A percentile compares a stretch with the other conserved stretches of the same genome.
phyloP scores from a whole-genome alignment of 2,797 vertebrate species.

The Nannoperca obscura region DNA sequence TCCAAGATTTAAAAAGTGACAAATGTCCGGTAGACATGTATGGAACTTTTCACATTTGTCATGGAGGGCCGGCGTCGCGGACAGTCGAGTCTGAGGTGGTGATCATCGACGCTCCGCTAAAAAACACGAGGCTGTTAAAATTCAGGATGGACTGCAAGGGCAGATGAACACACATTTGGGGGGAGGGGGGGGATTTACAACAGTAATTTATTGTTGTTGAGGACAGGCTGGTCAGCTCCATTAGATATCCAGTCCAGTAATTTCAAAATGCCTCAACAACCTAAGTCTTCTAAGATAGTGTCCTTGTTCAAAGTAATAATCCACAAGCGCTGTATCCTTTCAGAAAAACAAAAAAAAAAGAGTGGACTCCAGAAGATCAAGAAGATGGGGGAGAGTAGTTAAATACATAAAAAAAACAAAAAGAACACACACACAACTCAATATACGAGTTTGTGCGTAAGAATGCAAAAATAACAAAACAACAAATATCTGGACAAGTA shows the following conservation, averaged over 20 bases:
- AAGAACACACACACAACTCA: conserved; percentile 56
- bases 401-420: conserved; percentile 70
- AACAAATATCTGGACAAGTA: conserved; percentile 66
- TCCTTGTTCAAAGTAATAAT: conserved; percentile 71
- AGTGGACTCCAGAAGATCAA: conserved; percentile 59
- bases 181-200: conserved; percentile 39
- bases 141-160: conserved; percentile 50
- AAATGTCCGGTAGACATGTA: conserved; percentile 60
- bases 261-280: conserved; percentile 62
- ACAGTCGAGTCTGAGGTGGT: conserved; percentile 22
- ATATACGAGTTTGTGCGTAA: conserved; percentile 68
- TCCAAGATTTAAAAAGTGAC: conserved; percentile 74
- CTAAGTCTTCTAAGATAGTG: conserved; percentile 67
- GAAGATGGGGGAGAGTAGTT: conserved; percentile 59
- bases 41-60: conserved; percentile 47
- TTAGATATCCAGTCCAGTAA: conserved; percentile 52
- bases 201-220: conserved; percentile 48
- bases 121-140: conserved; percentile 42
- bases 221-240: conserved; percentile 47
- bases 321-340: conserved; percentile 61
- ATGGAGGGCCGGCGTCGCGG: conserved; percentile 21
- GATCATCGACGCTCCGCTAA: conserved; percentile 44
- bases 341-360: conserved; percentile 10
- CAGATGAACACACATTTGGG: conserved; percentile 45
- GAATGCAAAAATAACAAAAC: conserved; percentile 70